Conservation (phyloP, 2,888 invertebrate species). For the Phalangium opilio region DNA sequence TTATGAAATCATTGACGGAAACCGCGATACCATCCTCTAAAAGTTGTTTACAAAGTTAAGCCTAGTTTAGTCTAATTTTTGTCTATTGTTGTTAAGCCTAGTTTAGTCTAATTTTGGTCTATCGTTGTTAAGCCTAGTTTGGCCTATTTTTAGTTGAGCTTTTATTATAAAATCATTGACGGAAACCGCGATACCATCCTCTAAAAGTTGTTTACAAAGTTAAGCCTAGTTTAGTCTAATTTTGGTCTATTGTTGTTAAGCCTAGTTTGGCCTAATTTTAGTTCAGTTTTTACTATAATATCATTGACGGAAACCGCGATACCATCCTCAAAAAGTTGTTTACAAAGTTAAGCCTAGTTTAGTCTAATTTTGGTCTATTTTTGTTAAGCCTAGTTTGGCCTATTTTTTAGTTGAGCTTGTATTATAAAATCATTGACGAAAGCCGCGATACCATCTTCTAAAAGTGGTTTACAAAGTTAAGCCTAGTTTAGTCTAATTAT, state of each 20-base stretch:
- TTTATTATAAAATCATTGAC: slow-evolving; percentile 51
- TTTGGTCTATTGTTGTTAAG: too few relatives aligned
- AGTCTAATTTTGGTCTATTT: too few relatives aligned
- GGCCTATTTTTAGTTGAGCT: slow-evolving; percentile 26
- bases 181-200: slow-evolving; percentile 41
- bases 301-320: slow-evolving; percentile 89
- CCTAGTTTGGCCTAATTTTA: slow-evolving; percentile 69
- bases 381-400: too few relatives aligned
- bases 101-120: slow-evolving; percentile 66
- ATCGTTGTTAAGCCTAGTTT: slow-evolving; percentile 28
- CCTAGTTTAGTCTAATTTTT: too few relatives aligned
- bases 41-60: too few relatives aligned
- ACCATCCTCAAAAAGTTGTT: too few relatives aligned
- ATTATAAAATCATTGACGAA: slow-evolving; percentile 51
- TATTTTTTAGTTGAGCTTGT: slow-evolving; percentile 34
- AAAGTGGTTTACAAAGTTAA: too few relatives aligned
- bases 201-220: too few relatives aligned
- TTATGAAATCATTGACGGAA: slow-evolving; percentile 88
- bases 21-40: slow-evolving; percentile 67
- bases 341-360: too few relatives aligned
- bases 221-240: too few relatives aligned
- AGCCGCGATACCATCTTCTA: slow-evolving; percentile 37
- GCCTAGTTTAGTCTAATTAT: too few relatives aligned
- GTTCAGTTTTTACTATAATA: slow-evolving; percentile 85
- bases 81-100: too few relatives aligned